phyloP scores from a whole-genome alignment of 2,888 invertebrate genomes.

The Macrosiphum euphorbiae region DNA sequence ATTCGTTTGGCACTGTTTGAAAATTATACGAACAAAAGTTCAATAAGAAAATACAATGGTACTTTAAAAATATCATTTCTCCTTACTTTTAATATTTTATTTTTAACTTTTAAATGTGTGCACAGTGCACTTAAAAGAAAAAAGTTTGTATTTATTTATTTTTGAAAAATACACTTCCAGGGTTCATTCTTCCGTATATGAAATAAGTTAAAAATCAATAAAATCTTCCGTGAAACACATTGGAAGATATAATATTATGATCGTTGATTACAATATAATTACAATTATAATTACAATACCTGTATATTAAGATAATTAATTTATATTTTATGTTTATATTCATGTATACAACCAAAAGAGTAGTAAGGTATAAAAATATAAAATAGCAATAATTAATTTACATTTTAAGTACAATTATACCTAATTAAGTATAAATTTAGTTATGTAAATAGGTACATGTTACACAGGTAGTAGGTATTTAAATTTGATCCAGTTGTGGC shows the following conservation, averaged over 20 bases:
- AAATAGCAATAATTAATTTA: neutral
- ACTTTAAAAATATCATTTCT: neutral
- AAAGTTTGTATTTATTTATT: conserved; percentile 16
- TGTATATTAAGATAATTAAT: neutral
- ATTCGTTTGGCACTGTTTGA: neutral
- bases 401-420: neutral
- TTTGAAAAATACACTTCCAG: neutral
- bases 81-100: conserved; percentile 8
- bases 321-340: neutral
- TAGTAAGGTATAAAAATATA: neutral
- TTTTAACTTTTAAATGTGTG: conserved; percentile 7
- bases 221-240: neutral
- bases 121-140: conserved; percentile 5
- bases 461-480: too few relatives aligned
- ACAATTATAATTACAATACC: neutral
- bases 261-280: neutral
- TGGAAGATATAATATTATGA: neutral
- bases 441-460: too few relatives aligned
- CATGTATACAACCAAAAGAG: neutral
- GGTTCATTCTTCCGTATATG: neutral
- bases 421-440: too few relatives aligned
- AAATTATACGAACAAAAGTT: neutral
- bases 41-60: neutral
- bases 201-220: neutral
- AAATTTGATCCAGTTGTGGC: too few relatives aligned